Evolutionary conservation across 1,140 invertebrate species (phyloP).

Genomic region (Liolophura sinensis): DNA sequence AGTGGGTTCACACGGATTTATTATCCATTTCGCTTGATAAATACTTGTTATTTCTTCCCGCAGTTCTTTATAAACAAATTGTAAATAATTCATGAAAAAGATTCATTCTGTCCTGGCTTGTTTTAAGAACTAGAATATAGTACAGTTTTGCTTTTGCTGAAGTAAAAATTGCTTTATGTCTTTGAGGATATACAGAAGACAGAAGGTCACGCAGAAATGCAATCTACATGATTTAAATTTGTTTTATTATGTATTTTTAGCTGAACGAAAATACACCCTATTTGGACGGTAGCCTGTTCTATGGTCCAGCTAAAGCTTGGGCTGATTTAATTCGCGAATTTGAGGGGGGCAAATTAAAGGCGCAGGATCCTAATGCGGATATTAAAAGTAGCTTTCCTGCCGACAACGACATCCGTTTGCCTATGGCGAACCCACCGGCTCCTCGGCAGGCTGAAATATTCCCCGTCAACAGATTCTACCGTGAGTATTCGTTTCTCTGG

Average conservation of each 20-base stretch:
- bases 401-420: slow-evolving; percentile 61
- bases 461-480: slow-evolving; percentile 63
- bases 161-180: too few species aligned
- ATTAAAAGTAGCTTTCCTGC: slow-evolving; percentile 52
- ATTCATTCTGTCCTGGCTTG: too few species aligned
- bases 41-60: too few species aligned
- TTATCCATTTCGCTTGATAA: too few species aligned
- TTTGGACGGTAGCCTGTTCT: slow-evolving; percentile 67
- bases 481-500: slow-evolving; percentile 52
- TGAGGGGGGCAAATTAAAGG: slow-evolving; percentile 58
- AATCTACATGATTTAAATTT: too few species aligned
- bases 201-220: too few species aligned
- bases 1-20: too few species aligned
- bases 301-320: slow-evolving; percentile 67
- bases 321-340: slow-evolving; percentile 63
- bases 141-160: too few species aligned
- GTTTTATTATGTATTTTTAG: slow-evolving; percentile 49
- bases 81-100: too few species aligned
- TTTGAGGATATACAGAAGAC: too few species aligned
- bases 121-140: too few species aligned
- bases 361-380: slow-evolving; percentile 5
- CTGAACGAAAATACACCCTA: slow-evolving; percentile 69
- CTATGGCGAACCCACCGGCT: slow-evolving; percentile 67
- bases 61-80: too few species aligned
- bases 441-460: slow-evolving; percentile 61